phyloP scores from a whole-genome alignment of 2,113 vertebrate genomes.

The Ovibos moschatus region DNA sequence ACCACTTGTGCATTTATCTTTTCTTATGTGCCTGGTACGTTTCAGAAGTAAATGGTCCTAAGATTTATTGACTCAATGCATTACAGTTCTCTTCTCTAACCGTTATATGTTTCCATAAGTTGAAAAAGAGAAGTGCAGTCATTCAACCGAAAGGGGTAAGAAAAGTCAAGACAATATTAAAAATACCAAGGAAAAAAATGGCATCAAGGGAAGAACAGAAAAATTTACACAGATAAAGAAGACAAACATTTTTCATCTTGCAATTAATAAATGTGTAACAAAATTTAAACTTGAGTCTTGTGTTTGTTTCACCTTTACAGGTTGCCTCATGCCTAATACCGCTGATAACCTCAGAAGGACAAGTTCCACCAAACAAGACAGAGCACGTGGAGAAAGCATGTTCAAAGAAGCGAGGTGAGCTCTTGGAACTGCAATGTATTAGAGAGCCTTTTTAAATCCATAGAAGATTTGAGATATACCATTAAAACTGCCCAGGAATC shows the following conservation, averaged over 20 bases:
- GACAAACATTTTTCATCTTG: not conserved
- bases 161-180: constrained; percentile 50
- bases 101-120: not conserved
- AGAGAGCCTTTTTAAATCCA: not conserved
- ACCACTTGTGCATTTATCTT: not conserved
- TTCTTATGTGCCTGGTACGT: not conserved
- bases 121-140: constrained; percentile 56
- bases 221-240: not conserved
- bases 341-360: not conserved
- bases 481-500: not conserved
- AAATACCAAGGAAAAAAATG: constrained; percentile 5
- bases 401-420: not conserved
- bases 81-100: not conserved
- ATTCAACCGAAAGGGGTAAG: constrained; percentile 60
- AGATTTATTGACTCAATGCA: not conserved
- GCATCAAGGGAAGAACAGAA: not conserved
- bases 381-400: not conserved
- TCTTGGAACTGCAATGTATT: not conserved
- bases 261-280: not conserved
- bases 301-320: not conserved
- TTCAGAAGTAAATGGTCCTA: constrained; percentile 35
- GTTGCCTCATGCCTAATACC: not conserved
- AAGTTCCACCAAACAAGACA: not conserved
- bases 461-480: not conserved
- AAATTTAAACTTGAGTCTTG: not conserved